Conservation (phyloP, 1,140 invertebrate species). For the Zaprionus nigranus region DNA sequence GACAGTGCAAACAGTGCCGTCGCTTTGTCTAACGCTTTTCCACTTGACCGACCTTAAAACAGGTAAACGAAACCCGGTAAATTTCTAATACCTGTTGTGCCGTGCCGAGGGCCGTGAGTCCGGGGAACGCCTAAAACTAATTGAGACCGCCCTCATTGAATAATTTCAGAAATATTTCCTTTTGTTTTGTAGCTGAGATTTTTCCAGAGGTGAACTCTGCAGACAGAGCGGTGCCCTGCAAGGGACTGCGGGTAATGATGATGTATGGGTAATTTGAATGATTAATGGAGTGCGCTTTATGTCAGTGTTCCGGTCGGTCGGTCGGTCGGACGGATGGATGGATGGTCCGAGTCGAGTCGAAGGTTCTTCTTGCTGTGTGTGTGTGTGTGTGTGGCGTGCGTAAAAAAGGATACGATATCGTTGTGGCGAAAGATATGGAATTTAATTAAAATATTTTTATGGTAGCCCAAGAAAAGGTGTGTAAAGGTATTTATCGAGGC, state of each 20-base stretch:
- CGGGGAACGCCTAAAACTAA: conserved; percentile 76
- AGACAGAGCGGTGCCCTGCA: conserved; percentile 70
- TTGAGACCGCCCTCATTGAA: conserved; percentile 83
- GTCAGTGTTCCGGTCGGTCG: conserved; percentile 73
- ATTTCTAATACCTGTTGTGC: conserved; percentile 55
- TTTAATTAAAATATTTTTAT: conserved; percentile 83
- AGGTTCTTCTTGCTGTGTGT: conserved; percentile 28
- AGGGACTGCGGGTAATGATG: conserved; percentile 71
- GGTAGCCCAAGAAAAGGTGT: conserved; percentile 52
- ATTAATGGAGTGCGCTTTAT: conserved; percentile 76
- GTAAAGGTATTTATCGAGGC: conserved; percentile 47
- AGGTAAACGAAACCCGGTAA: conserved; percentile 57
- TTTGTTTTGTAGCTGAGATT: conserved; percentile 50
- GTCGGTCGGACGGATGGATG: conserved; percentile 59
- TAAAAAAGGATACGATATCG: conserved; percentile 72
- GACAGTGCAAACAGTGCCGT: conserved; percentile 45
- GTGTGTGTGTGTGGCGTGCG: conserved; percentile 34
- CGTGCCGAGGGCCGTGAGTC: conserved; percentile 20
- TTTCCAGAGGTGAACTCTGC: conserved; percentile 24
- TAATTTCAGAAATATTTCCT: conserved; percentile 69
- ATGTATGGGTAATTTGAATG: conserved; percentile 82
- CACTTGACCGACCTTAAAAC: conserved; percentile 61
- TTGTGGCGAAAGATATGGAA: conserved; percentile 59
- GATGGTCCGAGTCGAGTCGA: conserved; percentile 28
- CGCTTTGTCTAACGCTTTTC: conserved; percentile 66